Evolutionary conservation across 2,797 vertebrate genomes (phyloP).

Genomic region (Pseudochirops corinnae): DNA sequence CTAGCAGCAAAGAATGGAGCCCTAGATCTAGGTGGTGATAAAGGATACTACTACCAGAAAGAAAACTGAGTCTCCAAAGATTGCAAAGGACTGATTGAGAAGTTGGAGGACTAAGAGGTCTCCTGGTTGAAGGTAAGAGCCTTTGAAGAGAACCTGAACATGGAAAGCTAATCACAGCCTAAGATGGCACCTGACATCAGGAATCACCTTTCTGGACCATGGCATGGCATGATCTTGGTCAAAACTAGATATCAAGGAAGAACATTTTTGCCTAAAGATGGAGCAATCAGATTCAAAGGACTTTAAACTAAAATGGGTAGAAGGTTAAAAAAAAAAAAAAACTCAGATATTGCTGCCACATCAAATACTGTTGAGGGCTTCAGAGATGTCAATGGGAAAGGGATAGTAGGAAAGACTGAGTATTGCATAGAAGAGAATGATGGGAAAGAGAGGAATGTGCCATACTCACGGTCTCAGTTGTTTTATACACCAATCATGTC

Average conservation of each 20-base stretch:
- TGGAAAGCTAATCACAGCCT: not conserved
- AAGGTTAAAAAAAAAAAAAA: not conserved
- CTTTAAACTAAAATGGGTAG: not conserved
- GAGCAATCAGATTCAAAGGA: no score
- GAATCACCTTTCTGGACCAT: not conserved
- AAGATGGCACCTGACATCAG: not conserved
- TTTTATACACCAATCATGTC: not conserved
- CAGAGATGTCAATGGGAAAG: not conserved
- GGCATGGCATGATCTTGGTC: not conserved
- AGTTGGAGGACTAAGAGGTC: not conserved
- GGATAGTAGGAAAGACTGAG: not conserved
- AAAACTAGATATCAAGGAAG: not conserved
- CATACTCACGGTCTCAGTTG: not conserved
- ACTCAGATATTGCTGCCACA: not conserved
- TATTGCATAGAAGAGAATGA: not conserved
- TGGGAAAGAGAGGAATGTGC: not conserved
- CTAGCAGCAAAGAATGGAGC: not conserved
- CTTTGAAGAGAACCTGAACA: not conserved
- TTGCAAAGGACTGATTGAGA: not conserved
- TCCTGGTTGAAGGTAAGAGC: not conserved
- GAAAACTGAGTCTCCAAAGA: not conserved
- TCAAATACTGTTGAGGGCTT: no score
- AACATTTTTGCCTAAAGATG: not conserved
- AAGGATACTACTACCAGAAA: not conserved
- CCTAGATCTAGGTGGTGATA: not conserved